Evolutionary conservation across 1,140 invertebrate species (phyloP).

Genomic region (Agrilus planipennis): DNA sequence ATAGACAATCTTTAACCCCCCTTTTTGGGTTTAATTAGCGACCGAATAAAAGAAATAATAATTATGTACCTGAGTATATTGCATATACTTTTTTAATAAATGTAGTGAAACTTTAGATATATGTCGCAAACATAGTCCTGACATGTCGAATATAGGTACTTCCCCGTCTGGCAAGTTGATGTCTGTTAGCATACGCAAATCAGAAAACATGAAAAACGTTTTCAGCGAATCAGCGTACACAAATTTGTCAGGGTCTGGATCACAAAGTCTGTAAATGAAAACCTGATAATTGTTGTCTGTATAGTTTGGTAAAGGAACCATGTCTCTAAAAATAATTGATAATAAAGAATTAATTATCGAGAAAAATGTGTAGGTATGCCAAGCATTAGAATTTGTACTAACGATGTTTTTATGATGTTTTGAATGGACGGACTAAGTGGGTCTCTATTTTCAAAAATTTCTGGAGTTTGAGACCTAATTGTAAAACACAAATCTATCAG

Average conservation of each 20-base stretch:
- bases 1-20: too few species aligned
- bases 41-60: not conserved
- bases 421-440: constrained; percentile 41
- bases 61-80: constrained; percentile 43
- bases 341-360: too few species aligned
- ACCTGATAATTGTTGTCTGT: constrained; percentile 23
- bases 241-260: constrained; percentile 48
- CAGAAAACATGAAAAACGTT: constrained; percentile 55
- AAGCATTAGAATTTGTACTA: too few species aligned
- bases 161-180: constrained; percentile 45
- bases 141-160: constrained; percentile 57
- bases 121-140: constrained; percentile 47
- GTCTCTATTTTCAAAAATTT: constrained; percentile 53
- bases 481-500: constrained; percentile 53
- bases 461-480: constrained; percentile 45
- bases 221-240: constrained; percentile 54
- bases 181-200: constrained; percentile 45
- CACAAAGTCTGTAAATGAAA: constrained; percentile 47
- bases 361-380: too few species aligned
- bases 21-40: too few species aligned
- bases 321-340: constrained; percentile 38
- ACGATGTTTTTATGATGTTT: constrained; percentile 42
- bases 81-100: constrained; percentile 51
- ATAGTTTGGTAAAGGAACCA: constrained; percentile 43
- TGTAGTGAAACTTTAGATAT: constrained; percentile 48